These are phyloP conservation scores for Hydrochoerus hydrochaeris DNA, from an alignment of 2,113 vertebrate species.

Conservation along the genomic window DNA sequence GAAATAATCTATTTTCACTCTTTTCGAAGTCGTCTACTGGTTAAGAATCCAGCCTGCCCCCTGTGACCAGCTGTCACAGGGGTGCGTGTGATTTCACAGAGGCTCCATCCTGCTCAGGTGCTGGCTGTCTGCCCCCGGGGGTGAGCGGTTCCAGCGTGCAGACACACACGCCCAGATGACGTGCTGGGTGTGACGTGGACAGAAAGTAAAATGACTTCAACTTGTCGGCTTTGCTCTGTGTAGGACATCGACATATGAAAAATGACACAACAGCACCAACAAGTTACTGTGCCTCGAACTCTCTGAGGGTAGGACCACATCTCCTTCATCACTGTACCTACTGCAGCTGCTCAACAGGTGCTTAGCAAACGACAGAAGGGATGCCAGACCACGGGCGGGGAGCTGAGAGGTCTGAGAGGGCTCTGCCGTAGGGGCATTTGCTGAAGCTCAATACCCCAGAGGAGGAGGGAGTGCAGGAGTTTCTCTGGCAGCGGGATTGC, in stretches of 20 bases:
- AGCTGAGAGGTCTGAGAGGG: not conserved
- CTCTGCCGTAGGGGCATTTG: not conserved
- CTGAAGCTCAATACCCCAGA: not conserved
- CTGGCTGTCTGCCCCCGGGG: not conserved
- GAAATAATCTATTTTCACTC: not conserved
- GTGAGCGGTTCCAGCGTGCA: not conserved
- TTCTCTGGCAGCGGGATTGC: not conserved
- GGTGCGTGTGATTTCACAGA: not conserved
- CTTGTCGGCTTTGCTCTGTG: not conserved
- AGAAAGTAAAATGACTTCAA: slow-evolving; percentile 1
- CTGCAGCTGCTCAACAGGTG: not conserved
- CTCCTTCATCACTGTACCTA: not conserved
- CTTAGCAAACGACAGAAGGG: not conserved
- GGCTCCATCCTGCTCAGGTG: not conserved
- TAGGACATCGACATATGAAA: slow-evolving; percentile 28
- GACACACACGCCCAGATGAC: not conserved
- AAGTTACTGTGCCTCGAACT: slow-evolving; percentile 25
- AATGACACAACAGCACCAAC: not conserved
- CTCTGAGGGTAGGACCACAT: not conserved
- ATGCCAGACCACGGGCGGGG: not conserved
- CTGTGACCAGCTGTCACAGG: not conserved
- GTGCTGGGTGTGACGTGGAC: not conserved
- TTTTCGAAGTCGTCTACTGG: not conserved
- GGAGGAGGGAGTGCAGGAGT: not conserved
- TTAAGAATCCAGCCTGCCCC: not conserved